Base-by-base conservation (phyloP, 2,797 vertebrate genomes). In the Nasua narica region DNA sequence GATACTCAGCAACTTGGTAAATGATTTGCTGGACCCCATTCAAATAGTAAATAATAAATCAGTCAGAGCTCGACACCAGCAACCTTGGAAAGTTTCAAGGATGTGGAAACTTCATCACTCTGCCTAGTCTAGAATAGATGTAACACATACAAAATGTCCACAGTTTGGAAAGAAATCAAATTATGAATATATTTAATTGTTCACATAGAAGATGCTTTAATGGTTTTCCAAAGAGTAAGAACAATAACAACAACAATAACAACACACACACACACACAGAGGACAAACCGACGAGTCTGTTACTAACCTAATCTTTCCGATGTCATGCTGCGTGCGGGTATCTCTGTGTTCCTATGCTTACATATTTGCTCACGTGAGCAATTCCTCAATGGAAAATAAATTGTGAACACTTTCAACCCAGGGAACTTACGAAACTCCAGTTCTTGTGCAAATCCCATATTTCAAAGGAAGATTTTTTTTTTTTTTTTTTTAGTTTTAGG, bases 241-340 rank as follows among this genome's bases (percentile, higher is more conserved):
- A 14, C 10, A 11, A 23, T 9, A 65, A 35, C n/a, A 65, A 16
- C 25, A 10, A 29, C 15, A 60, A 60, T 25, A 27, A 62, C 32
- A 52, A 9, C n/a, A 32, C 18, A 7, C 14, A 14, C 9, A 74
- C 60, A 85, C 48, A 58, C 23, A 65, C 48, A 81, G 14, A 43
- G 16, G 40, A 48, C 12, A 25, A 18, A 32, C 7, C 46, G 70
- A 7, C 11, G 23, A 92, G 5, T 12, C 46, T 43, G 10, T 40
- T 85, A 52, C 67, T 43, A 37, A 85, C 9, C 7, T 35, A 7
- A 6, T 48, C 91, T 92, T 78, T 50, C 27, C 46, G 35, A 46
- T 3, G 18, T n/a, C 25, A 12, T 8, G 2, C n/a, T 35, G 1
- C 16, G 21, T 1, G 10, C 15, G 3, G 4, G 5, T n/a, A 9